These are phyloP conservation scores for Smithornis capensis DNA, from an alignment of 2,113 vertebrate genomes.

Conservation along the genomic window DNA sequence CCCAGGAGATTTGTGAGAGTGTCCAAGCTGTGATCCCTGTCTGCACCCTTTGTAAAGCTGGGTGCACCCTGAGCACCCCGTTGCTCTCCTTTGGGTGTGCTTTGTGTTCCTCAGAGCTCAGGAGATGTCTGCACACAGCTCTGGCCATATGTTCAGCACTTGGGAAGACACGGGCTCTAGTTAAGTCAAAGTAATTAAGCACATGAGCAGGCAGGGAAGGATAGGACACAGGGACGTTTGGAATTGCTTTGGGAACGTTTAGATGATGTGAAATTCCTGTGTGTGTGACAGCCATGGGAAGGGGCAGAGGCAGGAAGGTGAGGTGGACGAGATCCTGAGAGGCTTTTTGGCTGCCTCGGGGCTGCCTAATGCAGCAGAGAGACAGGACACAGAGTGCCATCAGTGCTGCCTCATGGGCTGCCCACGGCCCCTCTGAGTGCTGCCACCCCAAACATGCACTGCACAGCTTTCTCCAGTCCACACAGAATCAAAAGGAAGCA, in stretches of 20 bases:
- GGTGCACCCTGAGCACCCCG: not conserved
- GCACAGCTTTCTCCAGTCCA: not conserved
- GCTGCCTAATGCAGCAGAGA: constrained; percentile 35
- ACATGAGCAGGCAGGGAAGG: not conserved
- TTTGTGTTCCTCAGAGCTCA: not conserved
- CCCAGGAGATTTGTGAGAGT: not conserved
- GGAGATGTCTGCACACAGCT: rapidly evolving
- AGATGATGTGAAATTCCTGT: not conserved
- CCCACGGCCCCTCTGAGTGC: not conserved
- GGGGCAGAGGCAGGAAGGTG: not conserved
- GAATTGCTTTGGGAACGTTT: not conserved
- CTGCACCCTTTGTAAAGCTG: not conserved
- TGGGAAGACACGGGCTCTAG: not conserved
- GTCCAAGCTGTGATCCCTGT: not conserved
- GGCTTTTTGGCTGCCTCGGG: not conserved
- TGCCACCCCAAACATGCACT: not conserved
- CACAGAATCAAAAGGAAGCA: not conserved
- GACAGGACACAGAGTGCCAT: constrained; percentile 2
- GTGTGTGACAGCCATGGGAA: not conserved
- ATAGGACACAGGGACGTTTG: not conserved
- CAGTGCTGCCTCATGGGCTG: constrained; percentile 34
- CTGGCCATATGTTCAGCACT: not conserved
- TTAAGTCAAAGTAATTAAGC: not conserved
- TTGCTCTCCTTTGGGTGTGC: not conserved
- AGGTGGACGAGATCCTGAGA: not conserved